Evolutionary conservation across 2,113 vertebrate genomes (phyloP).

Genomic region (Pontoporia blainvillei): DNA sequence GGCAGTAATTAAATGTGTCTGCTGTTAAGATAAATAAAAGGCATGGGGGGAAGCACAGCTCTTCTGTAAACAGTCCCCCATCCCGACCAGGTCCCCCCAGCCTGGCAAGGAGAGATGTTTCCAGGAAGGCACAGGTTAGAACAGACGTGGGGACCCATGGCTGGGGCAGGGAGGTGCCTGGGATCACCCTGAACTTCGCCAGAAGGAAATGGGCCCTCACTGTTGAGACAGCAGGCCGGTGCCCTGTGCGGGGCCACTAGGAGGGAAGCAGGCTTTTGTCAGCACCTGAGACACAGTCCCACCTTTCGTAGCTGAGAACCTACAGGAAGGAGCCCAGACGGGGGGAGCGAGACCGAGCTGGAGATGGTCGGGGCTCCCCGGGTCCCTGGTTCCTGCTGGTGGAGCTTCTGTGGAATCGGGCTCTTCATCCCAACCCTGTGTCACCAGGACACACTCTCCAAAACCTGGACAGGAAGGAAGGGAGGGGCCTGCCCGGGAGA

Average conservation of each 20-base stretch:
- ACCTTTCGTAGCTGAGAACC: neutral
- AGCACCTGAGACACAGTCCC: neutral
- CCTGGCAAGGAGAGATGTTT: slow-evolving; percentile 48
- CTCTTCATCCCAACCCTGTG: accelerated
- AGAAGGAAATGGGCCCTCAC: neutral
- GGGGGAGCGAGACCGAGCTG: neutral
- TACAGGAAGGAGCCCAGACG: neutral
- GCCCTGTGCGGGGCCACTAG: accelerated
- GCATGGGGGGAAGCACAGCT: slow-evolving; percentile 45
- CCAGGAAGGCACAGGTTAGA: slow-evolving; percentile 63
- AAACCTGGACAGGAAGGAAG: accelerated
- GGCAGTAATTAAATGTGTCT: slow-evolving; percentile 83
- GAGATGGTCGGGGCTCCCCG: accelerated
- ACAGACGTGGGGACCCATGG: slow-evolving; percentile 73
- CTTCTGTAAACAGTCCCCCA: slow-evolving; percentile 70
- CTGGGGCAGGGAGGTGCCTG: slow-evolving; percentile 4
- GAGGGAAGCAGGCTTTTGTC: too few species aligned
- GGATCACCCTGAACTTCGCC: neutral
- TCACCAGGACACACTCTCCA: neutral
- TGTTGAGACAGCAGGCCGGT: accelerated
- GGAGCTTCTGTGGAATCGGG: accelerated
- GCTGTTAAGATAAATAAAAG: slow-evolving; percentile 64
- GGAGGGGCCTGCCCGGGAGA: accelerated
- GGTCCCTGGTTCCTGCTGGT: neutral
- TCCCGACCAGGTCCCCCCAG: slow-evolving; percentile 22